These are phyloP conservation scores for Drosophila mulleri DNA, from an alignment of 2,888 invertebrate genomes.

Conservation along the genomic window DNA sequence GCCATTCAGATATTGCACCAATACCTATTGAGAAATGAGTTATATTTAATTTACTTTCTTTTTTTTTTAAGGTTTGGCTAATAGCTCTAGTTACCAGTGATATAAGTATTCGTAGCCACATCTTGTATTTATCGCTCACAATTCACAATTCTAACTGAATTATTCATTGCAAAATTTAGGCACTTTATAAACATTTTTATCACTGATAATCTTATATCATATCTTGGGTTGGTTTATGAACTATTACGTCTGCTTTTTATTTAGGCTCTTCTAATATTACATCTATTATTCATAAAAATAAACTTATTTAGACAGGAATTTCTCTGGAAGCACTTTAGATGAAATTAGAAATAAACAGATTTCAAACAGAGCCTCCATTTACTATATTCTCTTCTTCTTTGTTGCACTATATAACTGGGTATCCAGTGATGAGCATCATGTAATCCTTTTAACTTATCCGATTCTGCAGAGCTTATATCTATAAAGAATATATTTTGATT, in stretches of 20 bases:
- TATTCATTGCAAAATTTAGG: neutral
- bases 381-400: neutral
- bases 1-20: slow-evolving; percentile 38
- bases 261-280: neutral
- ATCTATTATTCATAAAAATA: neutral
- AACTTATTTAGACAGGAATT: neutral
- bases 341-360: neutral
- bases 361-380: neutral
- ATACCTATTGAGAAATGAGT: slow-evolving; percentile 29
- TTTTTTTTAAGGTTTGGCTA: neutral
- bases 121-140: slow-evolving; percentile 13
- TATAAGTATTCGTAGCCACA: slow-evolving; percentile 48
- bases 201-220: slow-evolving; percentile 17
- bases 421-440: neutral
- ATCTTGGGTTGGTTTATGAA: slow-evolving; percentile 19
- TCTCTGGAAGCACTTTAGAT: neutral
- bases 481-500: neutral
- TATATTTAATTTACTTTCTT: too few relatives aligned
- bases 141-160: slow-evolving; percentile 31
- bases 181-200: slow-evolving; percentile 30
- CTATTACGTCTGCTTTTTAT: neutral
- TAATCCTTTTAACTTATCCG: neutral
- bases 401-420: neutral
- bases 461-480: neutral
- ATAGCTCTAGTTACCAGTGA: slow-evolving; percentile 51